Conservation (phyloP, 2,797 vertebrate genomes). For the Lepilemur septentrionalis region DNA sequence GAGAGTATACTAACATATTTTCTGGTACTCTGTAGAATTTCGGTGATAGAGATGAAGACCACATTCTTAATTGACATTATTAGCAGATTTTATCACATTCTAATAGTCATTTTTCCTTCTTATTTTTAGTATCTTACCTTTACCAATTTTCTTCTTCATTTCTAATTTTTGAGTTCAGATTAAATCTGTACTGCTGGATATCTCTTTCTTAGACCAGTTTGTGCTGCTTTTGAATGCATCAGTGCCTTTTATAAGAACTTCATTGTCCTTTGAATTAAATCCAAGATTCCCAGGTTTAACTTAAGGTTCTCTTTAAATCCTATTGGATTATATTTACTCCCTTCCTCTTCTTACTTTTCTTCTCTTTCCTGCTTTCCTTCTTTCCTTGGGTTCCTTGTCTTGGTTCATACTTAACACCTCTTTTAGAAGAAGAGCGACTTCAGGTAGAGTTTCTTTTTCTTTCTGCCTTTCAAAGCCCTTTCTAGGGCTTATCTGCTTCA, state of each 20-base stretch:
- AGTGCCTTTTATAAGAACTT: not conserved
- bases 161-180: not conserved
- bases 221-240: not conserved
- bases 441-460: not conserved
- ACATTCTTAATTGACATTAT: not conserved
- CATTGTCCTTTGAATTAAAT: not conserved
- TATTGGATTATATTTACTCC: not conserved
- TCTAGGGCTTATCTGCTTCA: not conserved
- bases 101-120: not conserved
- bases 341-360: not conserved
- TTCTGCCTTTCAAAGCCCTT: not conserved
- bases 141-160: not conserved
- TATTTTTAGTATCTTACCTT: not conserved
- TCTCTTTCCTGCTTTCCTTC: not conserved
- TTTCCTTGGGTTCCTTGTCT: not conserved
- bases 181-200: not conserved
- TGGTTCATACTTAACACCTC: not conserved
- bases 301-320: not conserved
- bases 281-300: not conserved
- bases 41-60: not conserved
- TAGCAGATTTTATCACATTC: not conserved
- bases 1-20: not conserved
- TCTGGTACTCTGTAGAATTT: not conserved
- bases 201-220: not conserved
- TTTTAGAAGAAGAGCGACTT: not conserved